phyloP scores from a whole-genome alignment of 2,797 vertebrate genomes.

The Trichosurus vulpecula region DNA sequence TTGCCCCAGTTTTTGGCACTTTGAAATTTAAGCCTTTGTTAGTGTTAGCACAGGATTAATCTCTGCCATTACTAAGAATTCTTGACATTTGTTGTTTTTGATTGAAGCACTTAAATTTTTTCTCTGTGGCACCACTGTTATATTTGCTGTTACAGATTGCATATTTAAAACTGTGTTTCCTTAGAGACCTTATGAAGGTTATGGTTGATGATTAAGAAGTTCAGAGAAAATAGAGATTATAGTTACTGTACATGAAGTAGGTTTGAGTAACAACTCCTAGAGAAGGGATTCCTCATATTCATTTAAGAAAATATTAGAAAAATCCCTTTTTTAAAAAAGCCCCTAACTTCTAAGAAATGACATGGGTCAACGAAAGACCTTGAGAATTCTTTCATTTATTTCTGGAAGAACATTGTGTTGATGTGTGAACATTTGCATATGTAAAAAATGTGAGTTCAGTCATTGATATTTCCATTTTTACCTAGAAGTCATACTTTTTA shows the following conservation, averaged over 20 bases:
- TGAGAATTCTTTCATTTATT: slow-evolving; percentile 49
- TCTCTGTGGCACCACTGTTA: slow-evolving; percentile 8
- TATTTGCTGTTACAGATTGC: not conserved
- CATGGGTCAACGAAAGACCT: slow-evolving; percentile 43
- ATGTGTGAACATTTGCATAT: not conserved
- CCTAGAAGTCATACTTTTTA: slow-evolving; percentile 47
- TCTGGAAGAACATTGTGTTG: slow-evolving; percentile 55
- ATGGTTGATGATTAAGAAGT: slow-evolving; percentile 33
- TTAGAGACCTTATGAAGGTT: slow-evolving; percentile 30
- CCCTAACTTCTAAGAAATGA: slow-evolving; percentile 57
- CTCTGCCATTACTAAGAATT: slow-evolving; percentile 25
- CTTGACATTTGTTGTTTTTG: not conserved
- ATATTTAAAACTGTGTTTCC: slow-evolving; percentile 30
- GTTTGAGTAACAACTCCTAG: not conserved
- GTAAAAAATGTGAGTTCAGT: slow-evolving; percentile 42
- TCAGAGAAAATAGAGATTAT: slow-evolving; percentile 37
- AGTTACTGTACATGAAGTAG: slow-evolving; percentile 22
- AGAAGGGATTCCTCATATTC: slow-evolving; percentile 30
- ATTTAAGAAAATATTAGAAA: slow-evolving; percentile 36
- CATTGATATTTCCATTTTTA: slow-evolving; percentile 52
- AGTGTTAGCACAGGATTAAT: slow-evolving; percentile 22
- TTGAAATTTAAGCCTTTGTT: slow-evolving; percentile 35
- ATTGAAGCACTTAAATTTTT: slow-evolving; percentile 3
- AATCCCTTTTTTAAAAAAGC: not conserved
- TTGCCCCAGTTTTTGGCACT: not conserved